A percentile compares a stretch with the other conserved stretches of the same genome.
Evolutionary conservation across 2,888 invertebrate species (phyloP).

Genomic region (Eledone cirrhosa): DNA sequence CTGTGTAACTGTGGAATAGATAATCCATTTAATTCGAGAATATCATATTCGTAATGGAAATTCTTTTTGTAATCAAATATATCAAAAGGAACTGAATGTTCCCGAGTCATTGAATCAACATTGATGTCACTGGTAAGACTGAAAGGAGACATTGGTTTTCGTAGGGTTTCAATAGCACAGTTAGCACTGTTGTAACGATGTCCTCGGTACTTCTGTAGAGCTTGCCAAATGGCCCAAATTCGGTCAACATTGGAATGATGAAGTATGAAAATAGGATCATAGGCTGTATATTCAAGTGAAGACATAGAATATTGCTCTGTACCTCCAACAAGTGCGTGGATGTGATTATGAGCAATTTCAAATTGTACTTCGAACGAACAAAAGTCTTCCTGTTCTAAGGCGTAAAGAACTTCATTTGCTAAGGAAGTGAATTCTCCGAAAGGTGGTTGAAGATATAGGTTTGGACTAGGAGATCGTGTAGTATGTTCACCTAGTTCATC

Average conservation of each 20-base stretch:
- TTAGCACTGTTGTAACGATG: constrained; percentile 40
- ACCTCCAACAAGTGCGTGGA: constrained; percentile 42
- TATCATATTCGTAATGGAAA: constrained; percentile 34
- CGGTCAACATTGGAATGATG: constrained; percentile 34
- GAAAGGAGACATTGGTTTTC: constrained; percentile 38
- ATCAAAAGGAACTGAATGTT: constrained; percentile 38
- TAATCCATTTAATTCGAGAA: constrained; percentile 33
- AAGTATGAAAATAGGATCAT: constrained; percentile 33
- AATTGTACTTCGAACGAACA: constrained; percentile 40
- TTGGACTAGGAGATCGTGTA: constrained; percentile 28
- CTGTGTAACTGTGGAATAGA: constrained; percentile 31
- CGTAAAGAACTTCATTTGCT: constrained; percentile 36
- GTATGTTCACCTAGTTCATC: constrained; percentile 29
- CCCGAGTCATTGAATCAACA: constrained; percentile 37
- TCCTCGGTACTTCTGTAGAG: constrained; percentile 39
- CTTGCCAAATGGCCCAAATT: constrained; percentile 36
- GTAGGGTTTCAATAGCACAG: constrained; percentile 39
- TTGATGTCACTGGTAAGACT: constrained; percentile 37
- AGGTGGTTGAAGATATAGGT: constrained; percentile 36
- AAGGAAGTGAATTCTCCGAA: constrained; percentile 38
- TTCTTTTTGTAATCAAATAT: constrained; percentile 35
- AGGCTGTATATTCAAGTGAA: constrained; percentile 35
- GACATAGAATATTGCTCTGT: constrained; percentile 39
- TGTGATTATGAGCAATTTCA: constrained; percentile 41
- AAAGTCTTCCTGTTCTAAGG: constrained; percentile 40